phyloP scores from a whole-genome alignment of 2,113 vertebrate species.

The Alosa alosa region DNA sequence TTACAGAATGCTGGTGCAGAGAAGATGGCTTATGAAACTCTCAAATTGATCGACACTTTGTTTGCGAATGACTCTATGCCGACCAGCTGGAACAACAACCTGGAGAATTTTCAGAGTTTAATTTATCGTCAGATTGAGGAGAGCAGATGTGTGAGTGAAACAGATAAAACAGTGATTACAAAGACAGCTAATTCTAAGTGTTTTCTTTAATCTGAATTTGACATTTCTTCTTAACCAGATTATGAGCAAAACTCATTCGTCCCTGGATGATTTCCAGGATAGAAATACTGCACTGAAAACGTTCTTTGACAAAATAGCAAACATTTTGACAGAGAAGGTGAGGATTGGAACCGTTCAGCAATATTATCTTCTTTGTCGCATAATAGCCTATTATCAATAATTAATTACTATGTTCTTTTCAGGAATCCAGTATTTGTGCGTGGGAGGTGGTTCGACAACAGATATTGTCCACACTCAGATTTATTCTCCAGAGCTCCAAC shows the following conservation, averaged over 20 bases:
- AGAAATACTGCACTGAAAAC: slow-evolving; percentile 26
- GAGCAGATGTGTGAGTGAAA: slow-evolving; percentile 42
- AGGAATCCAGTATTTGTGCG: slow-evolving; percentile 38
- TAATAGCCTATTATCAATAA: background rate
- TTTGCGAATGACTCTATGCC: slow-evolving; percentile 28
- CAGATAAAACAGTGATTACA: background rate
- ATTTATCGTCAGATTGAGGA: slow-evolving; percentile 37
- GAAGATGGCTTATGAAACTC: slow-evolving; percentile 38
- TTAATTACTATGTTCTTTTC: slow-evolving; percentile 2
- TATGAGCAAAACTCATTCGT: slow-evolving; percentile 18
- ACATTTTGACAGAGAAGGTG: slow-evolving; percentile 43
- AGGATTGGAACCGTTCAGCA: background rate
- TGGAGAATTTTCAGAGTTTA: slow-evolving; percentile 31
- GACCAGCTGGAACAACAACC: slow-evolving; percentile 20
- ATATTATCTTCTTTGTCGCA: background rate
- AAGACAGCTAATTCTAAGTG: background rate
- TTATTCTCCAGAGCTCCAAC: slow-evolving; percentile 36
- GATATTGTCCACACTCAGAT: slow-evolving; percentile 20
- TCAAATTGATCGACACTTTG: slow-evolving; percentile 30
- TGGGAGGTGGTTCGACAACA: slow-evolving; percentile 44
- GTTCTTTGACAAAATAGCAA: slow-evolving; percentile 32
- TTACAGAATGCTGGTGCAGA: slow-evolving; percentile 22
- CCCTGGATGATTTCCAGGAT: slow-evolving; percentile 11
- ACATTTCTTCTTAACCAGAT: slow-evolving; percentile 22
- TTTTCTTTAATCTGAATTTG: background rate